A percentile compares a stretch with the other conserved stretches of the same genome.
phyloP scores from a whole-genome alignment of 2,113 vertebrate species.

The Myodes glareolus region DNA sequence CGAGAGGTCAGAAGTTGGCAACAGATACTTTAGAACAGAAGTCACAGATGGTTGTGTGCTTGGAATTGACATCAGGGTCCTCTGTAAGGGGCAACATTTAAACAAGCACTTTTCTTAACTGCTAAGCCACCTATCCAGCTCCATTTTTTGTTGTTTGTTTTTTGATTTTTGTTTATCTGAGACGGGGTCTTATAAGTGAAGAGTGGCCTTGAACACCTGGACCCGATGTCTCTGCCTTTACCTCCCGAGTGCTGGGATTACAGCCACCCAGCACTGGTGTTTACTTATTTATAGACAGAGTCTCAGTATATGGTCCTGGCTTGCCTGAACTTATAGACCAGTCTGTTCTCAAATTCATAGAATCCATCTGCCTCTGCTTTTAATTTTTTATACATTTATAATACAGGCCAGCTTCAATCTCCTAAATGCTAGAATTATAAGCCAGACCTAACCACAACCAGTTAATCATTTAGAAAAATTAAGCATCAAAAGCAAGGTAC shows the following conservation, averaged over 20 bases:
- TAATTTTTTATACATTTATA: neutral
- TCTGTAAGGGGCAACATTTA: neutral
- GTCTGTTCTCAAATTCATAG: neutral
- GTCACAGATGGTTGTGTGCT: neutral
- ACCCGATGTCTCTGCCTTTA: neutral
- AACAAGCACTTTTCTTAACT: neutral
- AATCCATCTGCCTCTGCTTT: neutral
- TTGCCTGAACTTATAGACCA: neutral
- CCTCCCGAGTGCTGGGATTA: neutral
- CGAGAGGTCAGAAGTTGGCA: neutral
- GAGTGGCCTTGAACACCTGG: neutral
- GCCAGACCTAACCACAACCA: neutral
- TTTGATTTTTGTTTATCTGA: too few species aligned
- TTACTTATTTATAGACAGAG: neutral
- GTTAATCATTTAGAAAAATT: neutral
- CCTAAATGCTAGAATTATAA: neutral
- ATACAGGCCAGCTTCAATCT: neutral
- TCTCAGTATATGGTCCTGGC: neutral
- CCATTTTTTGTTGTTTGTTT: too few species aligned
- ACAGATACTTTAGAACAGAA: neutral
- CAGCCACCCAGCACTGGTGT: neutral
- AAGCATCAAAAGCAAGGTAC: constrained; percentile 6
- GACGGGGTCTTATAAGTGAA: neutral
- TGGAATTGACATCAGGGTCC: neutral
- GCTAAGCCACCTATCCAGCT: neutral